These are phyloP conservation scores for Microplitis demolitor DNA, from an alignment of 1,140 invertebrate genomes.

Conservation along the genomic window DNA sequence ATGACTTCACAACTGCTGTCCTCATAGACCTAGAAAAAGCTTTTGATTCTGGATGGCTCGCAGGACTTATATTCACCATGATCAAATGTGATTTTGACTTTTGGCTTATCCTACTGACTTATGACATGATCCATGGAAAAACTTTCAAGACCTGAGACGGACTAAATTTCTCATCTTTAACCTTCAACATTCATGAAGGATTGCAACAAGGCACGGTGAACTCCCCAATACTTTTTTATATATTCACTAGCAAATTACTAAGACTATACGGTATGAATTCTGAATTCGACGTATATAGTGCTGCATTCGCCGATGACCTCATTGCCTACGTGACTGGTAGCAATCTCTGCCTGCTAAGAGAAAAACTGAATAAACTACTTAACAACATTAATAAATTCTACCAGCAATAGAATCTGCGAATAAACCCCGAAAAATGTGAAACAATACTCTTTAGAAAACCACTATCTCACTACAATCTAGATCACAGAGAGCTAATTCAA, in stretches of 20 bases:
- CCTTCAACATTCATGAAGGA: conserved; percentile 13
- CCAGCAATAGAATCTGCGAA: conserved; percentile 18
- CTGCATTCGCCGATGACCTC: conserved; percentile 20
- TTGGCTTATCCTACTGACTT: conserved; percentile 1
- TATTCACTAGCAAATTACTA: conserved; percentile 23
- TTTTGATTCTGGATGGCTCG: conserved; percentile 29
- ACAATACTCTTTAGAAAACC: conserved; percentile 23
- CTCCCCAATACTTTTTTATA: conserved; percentile 28
- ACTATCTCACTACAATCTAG: not conserved
- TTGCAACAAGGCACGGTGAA: conserved; percentile 24
- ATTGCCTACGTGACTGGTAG: conserved; percentile 16
- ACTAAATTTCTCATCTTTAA: not conserved
- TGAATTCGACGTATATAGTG: not conserved
- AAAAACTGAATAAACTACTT: conserved; percentile 13
- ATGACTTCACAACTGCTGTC: conserved; percentile 7
- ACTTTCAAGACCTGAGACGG: not conserved
- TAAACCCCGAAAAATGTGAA: conserved; percentile 28
- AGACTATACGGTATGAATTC: conserved; percentile 4
- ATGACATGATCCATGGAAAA: conserved; percentile 5
- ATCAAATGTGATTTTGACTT: conserved; percentile 15
- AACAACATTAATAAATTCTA: conserved; percentile 21
- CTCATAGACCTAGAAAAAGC: conserved; percentile 22
- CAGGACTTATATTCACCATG: conserved; percentile 35
- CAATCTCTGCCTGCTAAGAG: not conserved
- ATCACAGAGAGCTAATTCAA: not conserved